Percentiles rank a stretch among this genome's conserved stretches.
phyloP scores from a whole-genome alignment of 2,113 vertebrate genomes.

The Engystomops pustulosus region DNA sequence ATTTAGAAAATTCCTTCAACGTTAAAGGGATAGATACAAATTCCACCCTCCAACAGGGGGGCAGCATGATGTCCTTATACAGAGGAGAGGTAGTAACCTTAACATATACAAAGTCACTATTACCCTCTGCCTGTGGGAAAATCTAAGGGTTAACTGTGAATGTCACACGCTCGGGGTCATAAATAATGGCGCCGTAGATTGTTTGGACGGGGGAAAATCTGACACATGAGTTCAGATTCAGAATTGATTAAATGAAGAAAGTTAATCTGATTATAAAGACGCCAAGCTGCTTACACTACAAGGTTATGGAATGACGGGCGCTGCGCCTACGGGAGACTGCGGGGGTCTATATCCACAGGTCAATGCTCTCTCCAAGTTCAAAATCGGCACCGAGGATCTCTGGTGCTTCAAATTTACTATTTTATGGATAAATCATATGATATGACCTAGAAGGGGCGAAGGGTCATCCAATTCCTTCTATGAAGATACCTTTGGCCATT shows the following conservation, averaged over 20 bases:
- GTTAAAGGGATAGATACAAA: too few species aligned
- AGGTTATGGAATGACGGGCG: slow-evolving; percentile 21
- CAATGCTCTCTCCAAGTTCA: too few species aligned
- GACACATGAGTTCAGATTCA: neutral
- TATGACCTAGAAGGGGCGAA: too few species aligned
- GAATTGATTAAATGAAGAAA: slow-evolving; percentile 29
- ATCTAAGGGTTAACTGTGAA: neutral
- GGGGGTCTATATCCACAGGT: too few species aligned
- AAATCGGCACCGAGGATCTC: too few species aligned
- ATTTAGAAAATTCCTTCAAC: too few species aligned
- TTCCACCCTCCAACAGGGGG: too few species aligned
- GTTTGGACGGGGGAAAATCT: neutral
- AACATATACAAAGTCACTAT: neutral
- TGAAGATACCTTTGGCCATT: too few species aligned
- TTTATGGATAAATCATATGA: too few species aligned
- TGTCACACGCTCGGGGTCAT: neutral
- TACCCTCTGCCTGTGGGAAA: neutral
- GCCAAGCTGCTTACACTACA: slow-evolving; percentile 17
- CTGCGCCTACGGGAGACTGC: neutral
- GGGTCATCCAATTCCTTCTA: too few species aligned
- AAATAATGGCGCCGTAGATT: neutral
- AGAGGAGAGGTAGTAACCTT: neutral
- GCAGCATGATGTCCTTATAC: neutral
- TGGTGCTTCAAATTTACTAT: too few species aligned
- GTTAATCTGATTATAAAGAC: slow-evolving; percentile 28